Percentiles rank a stretch among this genome's conserved stretches.
Conservation (phyloP, 2,113 vertebrate genomes). For the Pachypanchax playfairii region DNA sequence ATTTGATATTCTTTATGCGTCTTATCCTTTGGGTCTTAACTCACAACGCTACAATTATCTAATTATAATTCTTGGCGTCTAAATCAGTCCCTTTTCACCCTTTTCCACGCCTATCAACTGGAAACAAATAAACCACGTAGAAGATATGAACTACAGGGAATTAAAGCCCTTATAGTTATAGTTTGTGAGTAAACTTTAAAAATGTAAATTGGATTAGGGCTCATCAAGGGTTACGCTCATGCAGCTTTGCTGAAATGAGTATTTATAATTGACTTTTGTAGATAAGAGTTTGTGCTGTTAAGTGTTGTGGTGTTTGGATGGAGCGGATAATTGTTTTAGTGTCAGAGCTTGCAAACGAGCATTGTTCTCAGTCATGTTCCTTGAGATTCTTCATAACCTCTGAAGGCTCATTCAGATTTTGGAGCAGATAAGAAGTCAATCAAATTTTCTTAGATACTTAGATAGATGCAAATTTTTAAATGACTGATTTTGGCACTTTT, state of each 20-base stretch:
- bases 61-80: slow-evolving; percentile 31
- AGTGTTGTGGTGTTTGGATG: slow-evolving; percentile 33
- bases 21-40: slow-evolving; percentile 12
- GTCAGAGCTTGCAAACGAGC: slow-evolving; percentile 16
- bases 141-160: not conserved
- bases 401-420: slow-evolving; percentile 3
- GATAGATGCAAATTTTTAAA: too few species aligned
- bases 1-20: slow-evolving; percentile 23
- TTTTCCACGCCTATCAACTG: slow-evolving; percentile 7
- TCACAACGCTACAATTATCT: slow-evolving; percentile 20
- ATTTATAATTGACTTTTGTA: slow-evolving; percentile 44
- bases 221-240: slow-evolving; percentile 29
- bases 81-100: slow-evolving; percentile 14
- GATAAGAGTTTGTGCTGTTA: slow-evolving; percentile 32
- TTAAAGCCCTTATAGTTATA: slow-evolving; percentile 2
- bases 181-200: slow-evolving; percentile 4
- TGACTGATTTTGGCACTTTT: not conserved
- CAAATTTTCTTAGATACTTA: slow-evolving; percentile 11
- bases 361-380: slow-evolving; percentile 27
- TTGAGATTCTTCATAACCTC: slow-evolving; percentile 21
- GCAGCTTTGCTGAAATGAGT: slow-evolving; percentile 21
- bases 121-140: slow-evolving; percentile 30
- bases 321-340: slow-evolving; percentile 49
- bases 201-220: slow-evolving; percentile 30
- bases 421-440: slow-evolving; percentile 15